Conservation (phyloP, 2,797 vertebrate species). For the Hippopotamyrus pictus region DNA sequence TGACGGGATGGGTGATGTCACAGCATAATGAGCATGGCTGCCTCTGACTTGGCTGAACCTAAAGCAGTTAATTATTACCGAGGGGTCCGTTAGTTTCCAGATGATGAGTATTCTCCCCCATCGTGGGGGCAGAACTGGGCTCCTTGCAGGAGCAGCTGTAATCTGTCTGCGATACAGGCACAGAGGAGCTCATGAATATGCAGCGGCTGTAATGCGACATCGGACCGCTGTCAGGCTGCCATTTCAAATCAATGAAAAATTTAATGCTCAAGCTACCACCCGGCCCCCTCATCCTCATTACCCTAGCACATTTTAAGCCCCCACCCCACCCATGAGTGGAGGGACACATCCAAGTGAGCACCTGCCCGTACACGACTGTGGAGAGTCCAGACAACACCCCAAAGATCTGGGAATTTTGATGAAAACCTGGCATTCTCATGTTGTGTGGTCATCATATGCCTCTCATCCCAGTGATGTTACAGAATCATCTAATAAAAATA, state of each 20-base stretch:
- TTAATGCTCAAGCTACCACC: slow-evolving; percentile 50
- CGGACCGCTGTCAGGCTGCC: slow-evolving; percentile 52
- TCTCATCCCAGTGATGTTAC: neutral
- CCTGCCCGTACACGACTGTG: neutral
- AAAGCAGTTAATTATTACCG: slow-evolving; percentile 52
- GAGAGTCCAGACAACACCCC: neutral
- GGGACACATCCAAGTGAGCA: neutral
- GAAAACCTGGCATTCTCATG: neutral
- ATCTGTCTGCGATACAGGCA: slow-evolving; percentile 42
- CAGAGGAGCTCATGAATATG: slow-evolving; percentile 56
- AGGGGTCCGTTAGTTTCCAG: slow-evolving; percentile 32
- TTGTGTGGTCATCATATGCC: neutral
- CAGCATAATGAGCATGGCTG: slow-evolving; percentile 28
- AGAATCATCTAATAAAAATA: neutral
- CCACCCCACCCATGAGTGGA: slow-evolving; percentile 15
- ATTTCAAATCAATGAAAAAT: slow-evolving; percentile 57
- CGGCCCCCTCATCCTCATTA: slow-evolving; percentile 54
- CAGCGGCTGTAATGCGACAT: slow-evolving; percentile 54
- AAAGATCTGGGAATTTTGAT: neutral
- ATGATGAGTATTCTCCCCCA: neutral
- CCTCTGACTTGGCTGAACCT: slow-evolving; percentile 43
- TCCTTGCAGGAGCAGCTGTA: slow-evolving; percentile 23
- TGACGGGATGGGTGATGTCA: slow-evolving; percentile 31
- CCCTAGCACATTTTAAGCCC: slow-evolving; percentile 47
- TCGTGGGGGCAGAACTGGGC: slow-evolving; percentile 17